phyloP scores from a whole-genome alignment of 2,888 invertebrate species.

The Auanema freiburgensis region DNA sequence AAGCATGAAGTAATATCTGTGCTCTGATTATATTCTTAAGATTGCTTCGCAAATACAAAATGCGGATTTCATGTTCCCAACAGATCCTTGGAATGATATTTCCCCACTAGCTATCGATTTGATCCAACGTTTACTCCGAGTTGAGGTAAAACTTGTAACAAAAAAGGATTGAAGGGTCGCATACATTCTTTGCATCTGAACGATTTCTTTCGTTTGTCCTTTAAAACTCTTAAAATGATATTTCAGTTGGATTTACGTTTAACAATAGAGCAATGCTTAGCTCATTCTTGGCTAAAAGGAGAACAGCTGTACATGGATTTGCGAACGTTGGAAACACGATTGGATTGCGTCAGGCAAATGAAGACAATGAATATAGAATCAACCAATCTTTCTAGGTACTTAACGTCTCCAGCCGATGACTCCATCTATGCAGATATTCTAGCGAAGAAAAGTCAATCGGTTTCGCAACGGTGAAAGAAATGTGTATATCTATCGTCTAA shows the following conservation, averaged over 20 bases:
- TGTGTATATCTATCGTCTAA: no score
- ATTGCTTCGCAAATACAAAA: slow-evolving; percentile 99
- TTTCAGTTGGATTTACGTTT: slow-evolving; percentile 60
- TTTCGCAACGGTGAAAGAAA: no score
- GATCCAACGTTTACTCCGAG: slow-evolving; percentile 94
- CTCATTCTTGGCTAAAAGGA: slow-evolving; percentile 60
- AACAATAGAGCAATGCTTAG: slow-evolving; percentile 60
- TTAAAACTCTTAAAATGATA: not conserved
- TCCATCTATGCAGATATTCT: slow-evolving; percentile 31
- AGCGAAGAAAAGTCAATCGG: slow-evolving; percentile 10
- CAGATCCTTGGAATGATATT: slow-evolving; percentile 95
- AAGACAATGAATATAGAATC: not conserved
- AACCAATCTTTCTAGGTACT: slow-evolving; percentile 1
- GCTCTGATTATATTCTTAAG: slow-evolving; percentile 70
- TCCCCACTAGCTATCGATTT: slow-evolving; percentile 91
- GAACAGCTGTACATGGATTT: slow-evolving; percentile 57
- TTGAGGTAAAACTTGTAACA: slow-evolving; percentile 64
- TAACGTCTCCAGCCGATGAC: slow-evolving; percentile 33
- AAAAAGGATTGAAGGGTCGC: not conserved
- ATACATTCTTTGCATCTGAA: not conserved
- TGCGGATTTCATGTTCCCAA: slow-evolving; percentile 99
- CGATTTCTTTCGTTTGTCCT: slow-evolving; percentile 5
- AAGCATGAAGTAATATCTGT: not conserved
- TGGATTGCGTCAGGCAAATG: slow-evolving; percentile 34
- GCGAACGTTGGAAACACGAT: slow-evolving; percentile 50